phyloP scores from a whole-genome alignment of 2,797 vertebrate genomes.

The Melanotaenia boesemani region DNA sequence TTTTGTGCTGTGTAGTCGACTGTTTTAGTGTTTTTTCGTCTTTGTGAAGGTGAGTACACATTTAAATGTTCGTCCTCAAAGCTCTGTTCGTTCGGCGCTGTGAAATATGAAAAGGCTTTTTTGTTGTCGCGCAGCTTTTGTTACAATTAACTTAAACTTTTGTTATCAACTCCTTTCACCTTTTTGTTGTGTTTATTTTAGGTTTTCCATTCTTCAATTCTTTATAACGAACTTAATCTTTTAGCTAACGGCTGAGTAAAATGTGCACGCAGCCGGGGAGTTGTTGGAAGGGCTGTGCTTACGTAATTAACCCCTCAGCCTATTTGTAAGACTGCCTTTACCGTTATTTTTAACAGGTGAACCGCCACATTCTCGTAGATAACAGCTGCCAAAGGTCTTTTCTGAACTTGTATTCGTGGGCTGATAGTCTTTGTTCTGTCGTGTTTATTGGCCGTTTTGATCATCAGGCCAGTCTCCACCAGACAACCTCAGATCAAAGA shows the following conservation, averaged over 20 bases:
- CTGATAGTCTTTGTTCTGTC: slow-evolving; percentile 57
- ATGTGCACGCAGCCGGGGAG: slow-evolving; percentile 34
- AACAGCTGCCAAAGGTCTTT: background rate
- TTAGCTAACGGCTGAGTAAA: slow-evolving; percentile 9
- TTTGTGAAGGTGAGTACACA: slow-evolving; percentile 85
- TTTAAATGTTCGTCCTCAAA: slow-evolving; percentile 60
- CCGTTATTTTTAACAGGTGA: slow-evolving; percentile 85
- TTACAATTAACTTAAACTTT: background rate
- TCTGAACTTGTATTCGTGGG: slow-evolving; percentile 40
- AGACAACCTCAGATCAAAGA: background rate
- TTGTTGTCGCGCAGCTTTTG: background rate
- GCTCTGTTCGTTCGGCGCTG: slow-evolving; percentile 40
- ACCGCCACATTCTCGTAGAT: slow-evolving; percentile 15
- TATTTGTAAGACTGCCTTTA: slow-evolving; percentile 63
- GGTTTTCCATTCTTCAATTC: background rate
- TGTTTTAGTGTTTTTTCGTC: slow-evolving; percentile 62
- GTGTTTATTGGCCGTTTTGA: slow-evolving; percentile 49
- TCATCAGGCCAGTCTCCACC: slow-evolving; percentile 14
- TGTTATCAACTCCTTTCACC: background rate
- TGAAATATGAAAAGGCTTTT: slow-evolving; percentile 38
- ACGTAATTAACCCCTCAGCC: slow-evolving; percentile 68
- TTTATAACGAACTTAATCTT: slow-evolving; percentile 12
- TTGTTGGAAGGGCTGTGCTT: slow-evolving; percentile 56
- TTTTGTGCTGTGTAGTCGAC: slow-evolving; percentile 62
- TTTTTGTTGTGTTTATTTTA: background rate